Base-by-base conservation (phyloP, 1,140 invertebrate genomes). In the Drosophila mauritiana region DNA sequence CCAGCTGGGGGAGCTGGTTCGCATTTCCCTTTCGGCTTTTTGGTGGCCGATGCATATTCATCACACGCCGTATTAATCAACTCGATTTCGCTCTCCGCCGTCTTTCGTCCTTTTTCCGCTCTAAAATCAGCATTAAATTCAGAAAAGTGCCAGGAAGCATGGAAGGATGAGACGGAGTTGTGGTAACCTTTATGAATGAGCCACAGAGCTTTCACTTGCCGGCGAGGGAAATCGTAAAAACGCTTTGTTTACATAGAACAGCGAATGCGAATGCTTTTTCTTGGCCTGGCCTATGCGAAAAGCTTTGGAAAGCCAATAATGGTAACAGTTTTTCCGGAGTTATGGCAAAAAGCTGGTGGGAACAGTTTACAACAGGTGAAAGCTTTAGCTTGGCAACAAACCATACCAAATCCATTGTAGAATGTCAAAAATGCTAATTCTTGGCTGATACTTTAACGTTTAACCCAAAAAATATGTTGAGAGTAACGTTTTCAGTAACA, bases 31-130 rank as follows among this genome's bases (percentile, higher is more conserved):
- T 13, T 45, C 31, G 27, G 12, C 37, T 10, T 68, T 36, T 67
- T 25, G 61, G 22, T 58, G 42, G 43, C 53, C 65, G 64, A 72
- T 73, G 59, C 78, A 82, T 70, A 82, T 73, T 86, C 78, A 78
- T 86, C 82, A 79, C 54, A 76, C 62, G 72, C 74, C 75, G 73
- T 76, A 86, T 86, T 88, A 86, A 88, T 83, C 79, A 86, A 82
- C 43, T 37, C 25, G 37, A 40, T 37, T 56, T 46, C 8, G 34
- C 22, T n/a, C 54, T 4, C 34, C 13, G 39, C 27, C 7, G 7
- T 7, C 12, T 25, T 20, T 45, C 10, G 11, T n/a, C 46, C 17
- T 55, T 25, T 15, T 22, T 25, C 25, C 54, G n/a, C 46, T 53
- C 39, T 46, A 11, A 40, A 55, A 40, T 52, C 63, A 42, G 42